phyloP scores from a whole-genome alignment of 2,113 vertebrate genomes.

The Hepsetus odoe region DNA sequence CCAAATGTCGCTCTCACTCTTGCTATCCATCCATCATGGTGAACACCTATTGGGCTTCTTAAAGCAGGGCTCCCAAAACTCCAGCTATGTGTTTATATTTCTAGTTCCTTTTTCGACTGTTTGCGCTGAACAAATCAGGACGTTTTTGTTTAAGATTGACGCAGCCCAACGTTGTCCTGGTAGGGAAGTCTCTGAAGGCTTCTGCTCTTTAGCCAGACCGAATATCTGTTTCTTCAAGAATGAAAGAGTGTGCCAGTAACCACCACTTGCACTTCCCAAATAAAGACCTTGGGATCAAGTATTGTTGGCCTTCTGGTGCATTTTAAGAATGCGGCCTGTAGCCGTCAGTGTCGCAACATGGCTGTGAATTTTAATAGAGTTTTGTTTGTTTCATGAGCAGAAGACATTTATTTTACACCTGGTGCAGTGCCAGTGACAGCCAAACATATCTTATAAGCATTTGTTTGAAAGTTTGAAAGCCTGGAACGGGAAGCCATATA shows the following conservation, averaged over 20 bases:
- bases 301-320: constrained; percentile 26
- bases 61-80: constrained; percentile 45
- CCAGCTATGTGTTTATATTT: constrained; percentile 61
- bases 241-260: constrained; percentile 28
- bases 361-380: constrained; percentile 31
- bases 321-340: constrained; percentile 9
- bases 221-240: constrained; percentile 42
- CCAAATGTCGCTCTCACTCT: constrained; percentile 55
- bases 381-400: constrained; percentile 23
- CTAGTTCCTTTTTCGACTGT: constrained; percentile 57
- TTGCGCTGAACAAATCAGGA: constrained; percentile 52
- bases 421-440: constrained; percentile 9
- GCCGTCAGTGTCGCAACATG: constrained; percentile 26
- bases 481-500: neutral
- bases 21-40: constrained; percentile 67
- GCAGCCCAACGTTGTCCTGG: constrained; percentile 23
- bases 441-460: constrained; percentile 6
- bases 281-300: constrained; percentile 45
- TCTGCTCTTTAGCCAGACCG: constrained; percentile 15
- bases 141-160: constrained; percentile 45
- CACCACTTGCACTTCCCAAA: constrained; percentile 30
- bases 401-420: constrained; percentile 38
- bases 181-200: constrained; percentile 13
- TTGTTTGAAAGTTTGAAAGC: constrained; percentile 3
- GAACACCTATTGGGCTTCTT: constrained; percentile 49